Evolutionary conservation across 2,888 invertebrate species (phyloP).

Genomic region (Prosapia bicincta): DNA sequence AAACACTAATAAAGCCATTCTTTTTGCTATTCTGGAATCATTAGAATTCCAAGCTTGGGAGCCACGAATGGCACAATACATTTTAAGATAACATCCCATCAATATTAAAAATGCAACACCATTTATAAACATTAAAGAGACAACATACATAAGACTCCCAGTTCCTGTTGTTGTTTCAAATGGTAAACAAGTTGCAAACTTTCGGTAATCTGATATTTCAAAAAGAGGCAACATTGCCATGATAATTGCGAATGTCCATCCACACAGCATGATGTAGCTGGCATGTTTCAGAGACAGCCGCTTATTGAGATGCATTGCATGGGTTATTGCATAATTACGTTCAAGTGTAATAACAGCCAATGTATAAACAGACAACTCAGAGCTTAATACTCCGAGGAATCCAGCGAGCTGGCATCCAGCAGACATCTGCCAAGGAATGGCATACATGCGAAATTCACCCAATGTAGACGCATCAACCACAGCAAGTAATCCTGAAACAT

Average conservation of each 20-base stretch:
- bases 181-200: constrained; percentile 95
- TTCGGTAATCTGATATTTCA: constrained; percentile 91
- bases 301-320: constrained; percentile 96
- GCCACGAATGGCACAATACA: constrained; percentile 97
- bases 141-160: constrained; percentile 81
- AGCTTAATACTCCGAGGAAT: constrained; percentile 89
- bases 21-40: constrained; percentile 92
- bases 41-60: constrained; percentile 96
- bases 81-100: constrained; percentile 94
- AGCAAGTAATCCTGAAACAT: constrained; percentile 74
- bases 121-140: constrained; percentile 86
- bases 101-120: constrained; percentile 91
- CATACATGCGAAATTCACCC: constrained; percentile 94
- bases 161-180: constrained; percentile 81
- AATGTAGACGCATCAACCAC: constrained; percentile 94
- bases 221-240: constrained; percentile 88
- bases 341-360: constrained; percentile 94
- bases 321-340: constrained; percentile 94
- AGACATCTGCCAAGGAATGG: constrained; percentile 97
- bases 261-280: constrained; percentile 84
- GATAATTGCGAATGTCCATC: constrained; percentile 86
- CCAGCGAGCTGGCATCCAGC: constrained; percentile 91
- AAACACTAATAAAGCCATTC: constrained; percentile 95
- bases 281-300: constrained; percentile 83
- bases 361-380: constrained; percentile 93